Percentiles rank a stretch among this genome's conserved stretches.
These are phyloP conservation scores for Hapalemur alaotrensis DNA, from an alignment of 2,797 vertebrate genomes.

Conservation along the genomic window DNA sequence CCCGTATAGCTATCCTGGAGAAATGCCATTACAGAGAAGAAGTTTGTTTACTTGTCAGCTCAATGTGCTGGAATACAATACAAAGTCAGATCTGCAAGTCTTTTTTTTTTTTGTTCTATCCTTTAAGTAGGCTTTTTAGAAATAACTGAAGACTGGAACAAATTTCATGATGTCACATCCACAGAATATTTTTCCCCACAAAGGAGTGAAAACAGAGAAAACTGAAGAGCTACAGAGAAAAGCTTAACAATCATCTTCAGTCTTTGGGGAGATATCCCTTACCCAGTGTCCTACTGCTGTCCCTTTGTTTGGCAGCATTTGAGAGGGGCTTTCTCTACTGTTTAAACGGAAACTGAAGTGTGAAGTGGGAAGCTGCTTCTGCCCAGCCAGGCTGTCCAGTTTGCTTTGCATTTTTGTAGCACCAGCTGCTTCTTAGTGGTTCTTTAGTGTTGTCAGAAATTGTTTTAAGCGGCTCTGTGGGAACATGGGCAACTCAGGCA, in stretches of 20 bases:
- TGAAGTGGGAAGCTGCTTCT: accelerated
- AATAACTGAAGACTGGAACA: not conserved
- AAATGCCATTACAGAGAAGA: not conserved
- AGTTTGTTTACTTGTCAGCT: not conserved
- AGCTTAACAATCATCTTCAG: not conserved
- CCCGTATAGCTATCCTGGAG: not conserved
- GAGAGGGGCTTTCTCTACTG: not conserved
- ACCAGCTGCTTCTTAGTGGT: not conserved
- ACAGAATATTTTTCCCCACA: not conserved
- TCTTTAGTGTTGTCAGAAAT: not conserved
- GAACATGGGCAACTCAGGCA: not conserved
- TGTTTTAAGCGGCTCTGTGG: not conserved
- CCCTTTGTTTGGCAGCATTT: not conserved
- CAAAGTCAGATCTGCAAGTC: not conserved
- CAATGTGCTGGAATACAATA: not conserved
- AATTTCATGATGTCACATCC: not conserved
- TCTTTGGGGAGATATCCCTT: not conserved
- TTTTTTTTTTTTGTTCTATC: not conserved
- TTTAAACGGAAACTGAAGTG: not conserved
- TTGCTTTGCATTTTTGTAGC: not conserved
- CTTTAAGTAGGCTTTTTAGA: not conserved
- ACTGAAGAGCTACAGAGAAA: not conserved
- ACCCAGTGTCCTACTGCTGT: accelerated
- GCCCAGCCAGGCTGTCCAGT: accelerated
- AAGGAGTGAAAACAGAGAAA: not conserved